Evolutionary conservation across 2,888 invertebrate genomes (phyloP).

Genomic region (Cetonia aurata): DNA sequence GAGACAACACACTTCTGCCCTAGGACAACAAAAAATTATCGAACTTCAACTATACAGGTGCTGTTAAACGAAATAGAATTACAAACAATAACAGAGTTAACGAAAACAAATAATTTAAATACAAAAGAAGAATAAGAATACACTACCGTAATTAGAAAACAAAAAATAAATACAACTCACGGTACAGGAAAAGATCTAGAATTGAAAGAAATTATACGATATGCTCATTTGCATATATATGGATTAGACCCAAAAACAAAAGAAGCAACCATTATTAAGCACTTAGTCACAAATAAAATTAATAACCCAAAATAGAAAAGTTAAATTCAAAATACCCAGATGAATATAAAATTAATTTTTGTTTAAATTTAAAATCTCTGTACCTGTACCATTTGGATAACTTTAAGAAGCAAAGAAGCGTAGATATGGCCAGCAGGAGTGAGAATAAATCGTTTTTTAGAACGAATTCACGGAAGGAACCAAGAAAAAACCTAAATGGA

Average conservation of each 20-base stretch:
- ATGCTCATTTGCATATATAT: conserved; percentile 22
- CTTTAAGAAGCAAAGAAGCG: not conserved
- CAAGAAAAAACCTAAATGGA: no score
- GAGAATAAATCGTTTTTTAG: no score
- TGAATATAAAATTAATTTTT: no score
- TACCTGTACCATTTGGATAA: not conserved
- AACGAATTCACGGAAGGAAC: no score
- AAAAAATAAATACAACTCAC: not conserved
- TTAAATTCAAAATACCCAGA: conserved; percentile 17
- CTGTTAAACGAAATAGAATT: no score
- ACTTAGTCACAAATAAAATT: conserved; percentile 9
- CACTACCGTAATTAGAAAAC: not conserved
- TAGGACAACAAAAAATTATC: no score
- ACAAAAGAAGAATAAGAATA: not conserved
- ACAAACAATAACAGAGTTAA: not conserved
- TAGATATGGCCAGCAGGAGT: conserved; percentile 11
- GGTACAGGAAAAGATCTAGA: conserved; percentile 1
- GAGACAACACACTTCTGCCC: no score
- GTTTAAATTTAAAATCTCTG: conserved; percentile 8
- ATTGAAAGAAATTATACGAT: conserved; percentile 10
- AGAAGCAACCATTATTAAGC: not conserved
- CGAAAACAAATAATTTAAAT: not conserved
- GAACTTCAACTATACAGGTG: no score
- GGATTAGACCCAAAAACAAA: conserved; percentile 3
- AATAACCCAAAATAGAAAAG: conserved; percentile 9